Base-by-base conservation (phyloP, 2,113 vertebrate genomes). In the Nesogale talazaci region DNA sequence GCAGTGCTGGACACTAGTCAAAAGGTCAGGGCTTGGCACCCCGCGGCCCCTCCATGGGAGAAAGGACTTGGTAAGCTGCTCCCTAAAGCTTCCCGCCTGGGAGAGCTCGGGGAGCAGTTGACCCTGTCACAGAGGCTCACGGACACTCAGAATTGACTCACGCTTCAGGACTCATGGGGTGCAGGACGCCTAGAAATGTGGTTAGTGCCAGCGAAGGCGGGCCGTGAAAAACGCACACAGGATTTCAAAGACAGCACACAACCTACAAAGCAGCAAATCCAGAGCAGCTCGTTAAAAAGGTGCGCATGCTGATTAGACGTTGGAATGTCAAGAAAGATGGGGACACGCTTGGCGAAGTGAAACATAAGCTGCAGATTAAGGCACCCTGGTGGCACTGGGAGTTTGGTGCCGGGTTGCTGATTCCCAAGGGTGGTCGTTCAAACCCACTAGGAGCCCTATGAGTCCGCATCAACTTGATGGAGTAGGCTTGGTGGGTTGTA, bases 261-360 rank as follows among this genome's bases (percentile, higher is more conserved):
- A 81, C 79, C 36, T 25, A 31, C 63, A 31, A 81, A 57, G 65
- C 10, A 15, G 15, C 14, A 52, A 57, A 29, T 3, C 42, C 25
- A 77, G 46, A 31, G 17, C 46, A 74, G 11, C 31, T 74, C 40
- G 65, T 34, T 42, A 77, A 31, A 11, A 83, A 22, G 12, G 11
- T 63, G 81, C 72, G 65, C 59, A 72, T 56, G 74, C 14, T 14
- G 31, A 65, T 40, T 31, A 36, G 22, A 40, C 56, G 31, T 57
- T 67, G n/a, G 29, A 81, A 77, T 38, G n/a, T n/a, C n/a, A n/a
- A 67, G 42, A 72, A 75, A 17, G 74, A 61, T 88, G 70, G 36
- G 69, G 92, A 80, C 69, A 72, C 63, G 79, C 10, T 19, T 34
- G 25, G 77, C 40, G 57, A 84, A 88, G n/a, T 85, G 89, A 85